Percentiles rank a stretch among this genome's conserved stretches.
Conservation (phyloP, 1,140 invertebrate species). For the Patella vulgata region DNA sequence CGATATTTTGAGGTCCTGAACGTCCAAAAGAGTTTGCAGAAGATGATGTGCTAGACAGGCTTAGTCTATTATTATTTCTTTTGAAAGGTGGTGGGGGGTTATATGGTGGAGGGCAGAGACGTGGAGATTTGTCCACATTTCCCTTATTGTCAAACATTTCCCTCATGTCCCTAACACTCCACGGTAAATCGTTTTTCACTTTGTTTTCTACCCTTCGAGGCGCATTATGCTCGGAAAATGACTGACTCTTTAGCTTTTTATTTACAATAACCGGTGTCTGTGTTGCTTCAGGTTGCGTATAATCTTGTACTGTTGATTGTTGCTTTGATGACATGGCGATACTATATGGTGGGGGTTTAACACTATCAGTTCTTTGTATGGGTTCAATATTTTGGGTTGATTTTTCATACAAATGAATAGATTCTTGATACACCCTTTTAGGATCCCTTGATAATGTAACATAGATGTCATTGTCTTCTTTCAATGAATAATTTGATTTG, state of each 20-base stretch:
- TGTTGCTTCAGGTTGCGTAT: constrained; percentile 3
- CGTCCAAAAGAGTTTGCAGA: constrained; percentile 10
- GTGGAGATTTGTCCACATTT: background rate
- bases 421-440: constrained; percentile 36
- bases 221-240: background rate
- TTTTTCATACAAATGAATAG: constrained; percentile 36
- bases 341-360: background rate
- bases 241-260: background rate
- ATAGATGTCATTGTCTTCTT: constrained; percentile 33
- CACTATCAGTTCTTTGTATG: background rate
- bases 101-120: constrained; percentile 41
- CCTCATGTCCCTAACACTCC: constrained; percentile 46
- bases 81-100: constrained; percentile 46
- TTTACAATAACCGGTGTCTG: constrained; percentile 2
- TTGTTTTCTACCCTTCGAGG: background rate
- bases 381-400: constrained; percentile 7
- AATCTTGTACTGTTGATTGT: background rate
- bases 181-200: constrained; percentile 30
- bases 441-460: constrained; percentile 9
- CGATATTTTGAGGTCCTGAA: constrained; percentile 24
- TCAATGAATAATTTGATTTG: background rate
- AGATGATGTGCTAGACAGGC: constrained; percentile 36
- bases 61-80: constrained; percentile 35
- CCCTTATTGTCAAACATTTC: constrained; percentile 30
- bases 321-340: no score